phyloP scores from a whole-genome alignment of 2,888 invertebrate species.

The Andrena haemorrhoa region DNA sequence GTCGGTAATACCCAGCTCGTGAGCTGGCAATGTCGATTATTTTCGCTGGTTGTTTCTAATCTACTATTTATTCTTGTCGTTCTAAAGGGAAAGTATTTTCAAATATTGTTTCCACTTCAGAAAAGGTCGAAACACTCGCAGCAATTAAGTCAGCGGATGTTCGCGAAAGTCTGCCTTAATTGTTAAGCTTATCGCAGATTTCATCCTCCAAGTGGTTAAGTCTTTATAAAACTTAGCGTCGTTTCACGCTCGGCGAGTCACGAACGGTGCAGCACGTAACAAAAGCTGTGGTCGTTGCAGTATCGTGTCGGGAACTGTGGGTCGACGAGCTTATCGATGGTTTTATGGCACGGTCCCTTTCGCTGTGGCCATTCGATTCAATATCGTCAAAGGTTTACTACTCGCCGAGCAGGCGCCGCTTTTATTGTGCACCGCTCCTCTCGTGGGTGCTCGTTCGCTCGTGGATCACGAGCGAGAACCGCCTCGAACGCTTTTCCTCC shows the following conservation, averaged over 20 bases:
- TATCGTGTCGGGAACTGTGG: slow-evolving; percentile 38
- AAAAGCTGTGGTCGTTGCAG: slow-evolving; percentile 31
- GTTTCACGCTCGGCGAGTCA: slow-evolving; percentile 12
- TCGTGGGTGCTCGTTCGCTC: slow-evolving; percentile 31
- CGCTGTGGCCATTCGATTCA: slow-evolving; percentile 60
- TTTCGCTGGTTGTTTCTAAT: slow-evolving; percentile 52
- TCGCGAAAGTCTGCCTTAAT: background rate
- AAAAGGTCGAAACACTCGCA: too few relatives aligned
- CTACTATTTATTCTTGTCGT: slow-evolving; percentile 9
- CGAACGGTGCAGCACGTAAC: slow-evolving; percentile 16
- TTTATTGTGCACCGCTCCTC: slow-evolving; percentile 57
- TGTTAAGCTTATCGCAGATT: background rate
- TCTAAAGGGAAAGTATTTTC: too few relatives aligned
- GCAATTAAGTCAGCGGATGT: background rate
- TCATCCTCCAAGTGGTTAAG: background rate
- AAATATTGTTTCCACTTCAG: too few relatives aligned
- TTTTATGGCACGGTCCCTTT: slow-evolving; percentile 62
- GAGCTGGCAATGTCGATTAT: slow-evolving; percentile 44
- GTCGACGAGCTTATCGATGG: slow-evolving; percentile 61
- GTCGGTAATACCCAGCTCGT: slow-evolving; percentile 63
- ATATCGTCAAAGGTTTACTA: slow-evolving; percentile 66
- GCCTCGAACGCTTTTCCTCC: background rate
- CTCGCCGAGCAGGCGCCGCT: slow-evolving; percentile 44
- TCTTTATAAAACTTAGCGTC: slow-evolving; percentile 21
- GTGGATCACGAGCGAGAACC: slow-evolving; percentile 24